Percentiles rank a stretch among this genome's conserved stretches.
phyloP scores from a whole-genome alignment of 2,113 vertebrate species.

The Aphelocoma coerulescens region DNA sequence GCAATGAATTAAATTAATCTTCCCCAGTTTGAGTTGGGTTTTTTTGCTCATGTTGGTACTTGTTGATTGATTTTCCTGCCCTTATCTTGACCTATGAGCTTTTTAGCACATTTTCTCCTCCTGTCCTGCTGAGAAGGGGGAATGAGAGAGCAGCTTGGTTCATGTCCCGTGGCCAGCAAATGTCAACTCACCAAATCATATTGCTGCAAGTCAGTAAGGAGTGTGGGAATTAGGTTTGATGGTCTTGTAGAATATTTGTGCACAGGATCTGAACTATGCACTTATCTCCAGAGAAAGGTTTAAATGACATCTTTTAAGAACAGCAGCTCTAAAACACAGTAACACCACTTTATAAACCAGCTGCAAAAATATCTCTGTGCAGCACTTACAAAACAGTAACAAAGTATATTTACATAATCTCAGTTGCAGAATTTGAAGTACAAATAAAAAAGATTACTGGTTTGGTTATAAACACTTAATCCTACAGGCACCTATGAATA shows the following conservation, averaged over 20 bases:
- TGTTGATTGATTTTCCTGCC: neutral
- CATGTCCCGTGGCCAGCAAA: rapidly evolving
- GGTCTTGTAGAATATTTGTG: neutral
- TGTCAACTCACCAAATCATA: neutral
- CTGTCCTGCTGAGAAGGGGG: neutral
- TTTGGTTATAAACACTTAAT: neutral
- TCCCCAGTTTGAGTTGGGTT: neutral
- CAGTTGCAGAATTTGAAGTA: neutral
- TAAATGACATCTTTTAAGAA: neutral
- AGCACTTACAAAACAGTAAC: neutral
- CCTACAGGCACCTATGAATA: neutral
- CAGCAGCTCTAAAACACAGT: neutral
- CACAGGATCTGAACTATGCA: neutral
- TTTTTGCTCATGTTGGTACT: neutral
- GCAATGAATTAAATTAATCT: neutral
- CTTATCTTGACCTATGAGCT: neutral
- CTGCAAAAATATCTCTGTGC: neutral
- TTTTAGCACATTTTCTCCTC: neutral
- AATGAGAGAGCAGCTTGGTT: neutral
- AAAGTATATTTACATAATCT: neutral
- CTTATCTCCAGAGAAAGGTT: neutral
- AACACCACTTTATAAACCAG: neutral
- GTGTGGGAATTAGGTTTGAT: neutral
- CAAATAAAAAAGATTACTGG: neutral
- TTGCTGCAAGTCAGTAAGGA: neutral